Evolutionary conservation across 2,797 vertebrate genomes (phyloP).

Genomic region (Cynodonichthys magdalenae): DNA sequence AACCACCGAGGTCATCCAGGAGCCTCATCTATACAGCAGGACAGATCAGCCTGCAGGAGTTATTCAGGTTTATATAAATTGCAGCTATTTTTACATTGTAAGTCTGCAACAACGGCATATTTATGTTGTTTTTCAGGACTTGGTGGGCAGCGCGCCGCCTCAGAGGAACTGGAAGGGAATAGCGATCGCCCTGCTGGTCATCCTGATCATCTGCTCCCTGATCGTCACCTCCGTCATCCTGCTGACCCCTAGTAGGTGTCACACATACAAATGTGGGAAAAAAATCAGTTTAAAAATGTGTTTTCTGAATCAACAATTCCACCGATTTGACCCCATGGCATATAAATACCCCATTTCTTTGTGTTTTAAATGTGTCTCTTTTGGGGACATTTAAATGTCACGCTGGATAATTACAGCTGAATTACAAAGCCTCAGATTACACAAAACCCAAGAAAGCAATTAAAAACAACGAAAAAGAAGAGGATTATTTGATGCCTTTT

Average conservation of each 20-base stretch:
- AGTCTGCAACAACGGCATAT: conserved; percentile 12
- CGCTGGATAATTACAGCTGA: too few species aligned
- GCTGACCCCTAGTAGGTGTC: conserved; percentile 90
- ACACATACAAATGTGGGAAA: conserved; percentile 19
- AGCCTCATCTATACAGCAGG: background rate
- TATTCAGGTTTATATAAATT: background rate
- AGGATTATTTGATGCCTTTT: too few species aligned
- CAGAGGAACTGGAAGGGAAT: conserved; percentile 99
- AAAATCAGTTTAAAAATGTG: background rate
- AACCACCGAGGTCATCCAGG: conserved; percentile 17
- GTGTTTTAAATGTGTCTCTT: background rate
- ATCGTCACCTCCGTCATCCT: conserved; percentile 98
- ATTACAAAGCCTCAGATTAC: too few species aligned
- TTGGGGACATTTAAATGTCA: background rate
- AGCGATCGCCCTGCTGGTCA: conserved; percentile 96
- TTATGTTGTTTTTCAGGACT: conserved; percentile 83
- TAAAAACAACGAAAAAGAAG: too few species aligned
- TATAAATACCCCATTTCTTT: background rate
- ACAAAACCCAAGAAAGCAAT: too few species aligned
- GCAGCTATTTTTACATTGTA: background rate
- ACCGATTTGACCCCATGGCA: background rate
- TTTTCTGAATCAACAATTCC: background rate
- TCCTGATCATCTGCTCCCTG: conserved; percentile 96
- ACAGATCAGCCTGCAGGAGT: conserved; percentile 1
- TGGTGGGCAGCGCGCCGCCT: conserved; percentile 93